Percentiles rank a stretch among this genome's conserved stretches.
These are phyloP conservation scores for Melanchra persicariae DNA, from an alignment of 2,888 invertebrate genomes.

Conservation along the genomic window DNA sequence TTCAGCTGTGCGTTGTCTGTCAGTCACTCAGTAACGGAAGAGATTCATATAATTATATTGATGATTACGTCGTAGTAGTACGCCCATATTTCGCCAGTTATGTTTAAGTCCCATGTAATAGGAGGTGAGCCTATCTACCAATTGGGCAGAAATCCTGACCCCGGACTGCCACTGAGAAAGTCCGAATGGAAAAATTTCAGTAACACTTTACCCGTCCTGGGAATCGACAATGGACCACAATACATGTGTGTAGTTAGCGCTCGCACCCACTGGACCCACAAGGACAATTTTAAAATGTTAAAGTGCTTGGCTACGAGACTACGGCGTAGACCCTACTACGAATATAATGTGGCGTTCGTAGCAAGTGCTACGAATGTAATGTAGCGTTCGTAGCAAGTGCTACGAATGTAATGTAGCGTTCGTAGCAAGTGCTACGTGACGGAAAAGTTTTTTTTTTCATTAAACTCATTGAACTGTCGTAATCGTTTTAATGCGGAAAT, in stretches of 20 bases:
- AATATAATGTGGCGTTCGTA: slow-evolving; percentile 45
- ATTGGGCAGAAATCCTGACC: too few relatives aligned
- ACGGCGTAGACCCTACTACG: slow-evolving; percentile 48
- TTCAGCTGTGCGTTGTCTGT: too few relatives aligned
- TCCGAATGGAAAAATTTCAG: too few relatives aligned
- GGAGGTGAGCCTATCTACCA: too few relatives aligned
- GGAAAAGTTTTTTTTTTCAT: slow-evolving; percentile 22
- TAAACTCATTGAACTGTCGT: slow-evolving; percentile 24
- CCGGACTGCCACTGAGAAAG: too few relatives aligned
- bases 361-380: slow-evolving; percentile 20
- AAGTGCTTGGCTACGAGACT: slow-evolving; percentile 31
- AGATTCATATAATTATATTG: too few relatives aligned
- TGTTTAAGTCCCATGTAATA: too few relatives aligned
- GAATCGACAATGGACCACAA: background rate
- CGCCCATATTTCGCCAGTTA: too few relatives aligned
- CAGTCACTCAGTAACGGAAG: too few relatives aligned
- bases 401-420: slow-evolving; percentile 48
- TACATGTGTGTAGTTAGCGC: background rate
- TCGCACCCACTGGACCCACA: slow-evolving; percentile 3
- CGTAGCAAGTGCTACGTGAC: slow-evolving; percentile 55
- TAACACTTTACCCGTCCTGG: background rate
- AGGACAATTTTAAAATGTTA: too few relatives aligned
- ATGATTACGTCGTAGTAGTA: too few relatives aligned
- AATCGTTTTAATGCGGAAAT: slow-evolving; percentile 40
- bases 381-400: slow-evolving; percentile 44